phyloP scores from a whole-genome alignment of 37 sponge, comb jelly and placozoan species.

The Spongilla lacustris region DNA sequence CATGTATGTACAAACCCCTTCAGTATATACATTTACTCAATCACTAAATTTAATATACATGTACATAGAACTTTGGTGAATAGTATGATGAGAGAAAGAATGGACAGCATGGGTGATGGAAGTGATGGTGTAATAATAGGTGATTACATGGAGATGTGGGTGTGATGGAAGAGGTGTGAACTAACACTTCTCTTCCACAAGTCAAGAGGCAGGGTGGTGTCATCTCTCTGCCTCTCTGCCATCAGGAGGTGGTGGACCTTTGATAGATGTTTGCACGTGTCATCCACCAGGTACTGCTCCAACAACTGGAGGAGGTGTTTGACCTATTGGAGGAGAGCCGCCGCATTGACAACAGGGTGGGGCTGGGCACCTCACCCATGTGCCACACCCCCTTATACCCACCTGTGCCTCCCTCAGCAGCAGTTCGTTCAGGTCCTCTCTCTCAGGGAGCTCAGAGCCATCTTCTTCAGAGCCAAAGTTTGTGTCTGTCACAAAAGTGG shows the following conservation, averaged over 20 bases:
- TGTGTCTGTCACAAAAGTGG: constrained; percentile 42
- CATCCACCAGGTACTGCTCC: constrained; percentile 55
- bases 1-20: too few species aligned
- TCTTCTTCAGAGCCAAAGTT: neutral
- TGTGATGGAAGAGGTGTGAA: neutral
- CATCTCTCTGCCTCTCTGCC: constrained; percentile 68
- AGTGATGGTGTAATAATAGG: too few species aligned
- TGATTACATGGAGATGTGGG: too few species aligned
- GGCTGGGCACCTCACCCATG: neutral
- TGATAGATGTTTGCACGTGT: constrained; percentile 43
- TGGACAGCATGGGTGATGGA: too few species aligned
- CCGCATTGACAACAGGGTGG: too few species aligned
- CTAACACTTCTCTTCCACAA: constrained; percentile 76
- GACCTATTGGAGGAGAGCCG: constrained; percentile 7
- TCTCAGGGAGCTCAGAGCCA: neutral
- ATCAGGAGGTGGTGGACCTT: constrained; percentile 47
- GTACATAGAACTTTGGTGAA: too few species aligned
- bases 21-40: too few species aligned
- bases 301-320: constrained; percentile 38
- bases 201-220: constrained; percentile 65
- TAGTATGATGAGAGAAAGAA: too few species aligned
- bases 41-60: too few species aligned
- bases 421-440: constrained; percentile 38
- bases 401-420: constrained; percentile 56
- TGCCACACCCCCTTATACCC: neutral